Evolutionary conservation across 2,797 vertebrate genomes (phyloP).

Genomic region (Hyperoplus lanceolatus): DNA sequence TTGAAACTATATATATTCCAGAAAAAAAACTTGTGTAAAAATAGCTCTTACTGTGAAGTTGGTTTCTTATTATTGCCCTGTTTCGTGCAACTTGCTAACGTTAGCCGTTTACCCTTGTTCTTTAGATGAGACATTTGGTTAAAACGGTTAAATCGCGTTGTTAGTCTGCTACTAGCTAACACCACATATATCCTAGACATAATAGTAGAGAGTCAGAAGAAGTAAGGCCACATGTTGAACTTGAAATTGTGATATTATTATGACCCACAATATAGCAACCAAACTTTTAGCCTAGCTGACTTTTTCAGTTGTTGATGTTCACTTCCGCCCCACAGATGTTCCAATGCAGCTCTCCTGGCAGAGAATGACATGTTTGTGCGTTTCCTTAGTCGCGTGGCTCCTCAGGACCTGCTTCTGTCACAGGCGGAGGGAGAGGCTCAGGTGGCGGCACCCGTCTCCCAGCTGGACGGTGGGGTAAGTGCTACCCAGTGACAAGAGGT

Average conservation of each 20-base stretch:
- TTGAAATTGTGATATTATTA: neutral
- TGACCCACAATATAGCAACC: too few relatives aligned
- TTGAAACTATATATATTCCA: rapidly evolving
- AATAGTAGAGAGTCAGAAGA: neutral
- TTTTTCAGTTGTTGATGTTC: neutral
- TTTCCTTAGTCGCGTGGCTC: conserved; percentile 58
- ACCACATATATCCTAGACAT: neutral
- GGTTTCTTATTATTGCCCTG: neutral
- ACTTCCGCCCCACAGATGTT: conserved; percentile 38
- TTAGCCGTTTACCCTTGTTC: neutral
- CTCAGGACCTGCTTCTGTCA: conserved; percentile 16
- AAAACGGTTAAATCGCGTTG: neutral
- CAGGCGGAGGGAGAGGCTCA: conserved; percentile 1
- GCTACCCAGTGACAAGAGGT: neutral
- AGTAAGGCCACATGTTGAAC: neutral
- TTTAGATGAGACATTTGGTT: neutral
- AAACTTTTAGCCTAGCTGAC: neutral
- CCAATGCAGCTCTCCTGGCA: conserved; percentile 51
- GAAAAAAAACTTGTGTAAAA: rapidly evolving
- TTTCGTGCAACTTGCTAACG: conserved; percentile 7
- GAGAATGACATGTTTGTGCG: conserved; percentile 71
- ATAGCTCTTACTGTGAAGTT: neutral
- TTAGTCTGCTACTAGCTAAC: neutral
- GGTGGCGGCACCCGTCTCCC: conserved; percentile 1
- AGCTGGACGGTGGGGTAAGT: conserved; percentile 54